Evolutionary conservation across 1,140 invertebrate genomes (phyloP), one percentile per base, ranked within the genome.

Genomic region (Hyles vespertilio): DNA sequence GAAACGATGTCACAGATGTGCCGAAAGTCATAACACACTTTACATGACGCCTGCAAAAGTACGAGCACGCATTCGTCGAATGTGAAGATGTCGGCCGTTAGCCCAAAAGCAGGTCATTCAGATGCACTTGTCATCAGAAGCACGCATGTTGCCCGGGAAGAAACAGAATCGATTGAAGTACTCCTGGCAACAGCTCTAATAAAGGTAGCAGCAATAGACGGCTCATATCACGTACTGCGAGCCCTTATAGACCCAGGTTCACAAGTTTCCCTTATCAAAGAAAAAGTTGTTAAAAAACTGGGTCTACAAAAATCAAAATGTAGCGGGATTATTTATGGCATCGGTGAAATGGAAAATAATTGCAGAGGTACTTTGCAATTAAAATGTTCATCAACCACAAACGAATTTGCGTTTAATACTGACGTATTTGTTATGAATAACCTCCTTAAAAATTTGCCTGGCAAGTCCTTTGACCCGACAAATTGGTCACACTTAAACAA

Each of bases 341-440:
- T 70, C 0, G 68, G 64, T 32, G 53, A 56, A 3, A 54, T 53
- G 12, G 63, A 67, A 49, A 61, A 54, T 36, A 67, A 61, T 40
- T 65, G 67, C 11, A 72, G 67, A 43, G 67, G 70, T 3, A 49
- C 51, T 10, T 56, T 67, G 0, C 56, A 22, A 5, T 58, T 72
- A 7, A 33, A 33, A 32, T 59, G 57, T 53, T 22, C 10, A 44
- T 63, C 66, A 12, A 12, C 46, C 0, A 12, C 53, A 9, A 64
- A 46, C 22, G 46, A 66, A 46, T 72, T 59, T 50, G 40, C 49
- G 32, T 69, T 72, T 49, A 44, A 22, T 10, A 54, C 58, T 1
- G 56, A 70, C 47, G 64, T 63, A 4, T 40, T 68, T 2, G 63
- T 73, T 22, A 68, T 73, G 63, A 64, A 62, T 2, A 47, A 54